Evolutionary conservation across 2,113 vertebrate species (phyloP).

Genomic region (Antigone vipio): DNA sequence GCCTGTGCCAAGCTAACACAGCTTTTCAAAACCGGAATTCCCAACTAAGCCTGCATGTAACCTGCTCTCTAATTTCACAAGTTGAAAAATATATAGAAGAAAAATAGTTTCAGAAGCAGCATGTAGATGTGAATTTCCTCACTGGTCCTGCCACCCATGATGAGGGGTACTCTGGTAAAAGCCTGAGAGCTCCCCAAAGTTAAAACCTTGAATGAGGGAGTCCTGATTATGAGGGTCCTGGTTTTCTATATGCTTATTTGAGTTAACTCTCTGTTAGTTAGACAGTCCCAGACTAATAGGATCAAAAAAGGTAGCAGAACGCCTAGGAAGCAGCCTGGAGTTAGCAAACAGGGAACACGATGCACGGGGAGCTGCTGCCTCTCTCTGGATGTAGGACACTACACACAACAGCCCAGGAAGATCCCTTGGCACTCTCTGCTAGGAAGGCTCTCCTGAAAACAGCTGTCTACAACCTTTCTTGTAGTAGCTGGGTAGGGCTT

Average conservation of each 20-base stretch:
- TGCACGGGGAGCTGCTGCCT: neutral
- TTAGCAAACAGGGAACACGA: neutral
- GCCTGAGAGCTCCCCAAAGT: neutral
- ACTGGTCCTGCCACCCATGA: neutral
- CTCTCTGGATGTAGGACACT: conserved; percentile 8
- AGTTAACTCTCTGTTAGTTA: neutral
- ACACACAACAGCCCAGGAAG: neutral
- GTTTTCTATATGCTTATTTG: neutral
- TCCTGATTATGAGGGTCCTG: neutral
- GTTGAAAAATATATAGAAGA: neutral
- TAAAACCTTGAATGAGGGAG: neutral
- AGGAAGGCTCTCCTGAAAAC: neutral
- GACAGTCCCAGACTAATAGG: neutral
- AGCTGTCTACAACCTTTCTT: neutral
- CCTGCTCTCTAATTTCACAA: neutral
- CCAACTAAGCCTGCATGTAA: neutral
- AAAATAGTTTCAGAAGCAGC: neutral
- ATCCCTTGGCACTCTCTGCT: neutral
- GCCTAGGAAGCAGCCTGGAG: neutral
- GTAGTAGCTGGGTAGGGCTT: neutral
- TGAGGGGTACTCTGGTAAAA: neutral
- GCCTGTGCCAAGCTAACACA: neutral
- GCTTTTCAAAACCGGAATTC: neutral
- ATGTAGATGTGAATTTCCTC: neutral
- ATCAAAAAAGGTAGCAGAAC: neutral